These are phyloP conservation scores for Nanger granti DNA, from an alignment of 2,113 vertebrate species.

Conservation along the genomic window DNA sequence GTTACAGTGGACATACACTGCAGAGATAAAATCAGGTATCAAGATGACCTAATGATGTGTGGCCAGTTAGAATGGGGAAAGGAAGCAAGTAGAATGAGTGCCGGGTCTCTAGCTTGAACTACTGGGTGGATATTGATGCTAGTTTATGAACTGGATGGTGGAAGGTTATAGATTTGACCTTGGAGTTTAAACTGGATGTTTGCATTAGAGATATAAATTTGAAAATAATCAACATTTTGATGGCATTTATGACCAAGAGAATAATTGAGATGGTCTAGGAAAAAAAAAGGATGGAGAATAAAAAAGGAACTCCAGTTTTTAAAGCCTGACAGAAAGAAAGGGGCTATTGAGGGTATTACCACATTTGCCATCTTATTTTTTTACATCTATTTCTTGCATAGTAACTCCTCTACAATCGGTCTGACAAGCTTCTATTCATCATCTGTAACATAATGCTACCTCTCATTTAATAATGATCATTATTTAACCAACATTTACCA, in stretches of 20 bases:
- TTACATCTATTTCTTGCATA: neutral
- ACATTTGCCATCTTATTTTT: neutral
- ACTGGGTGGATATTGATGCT: neutral
- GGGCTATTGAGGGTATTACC: neutral
- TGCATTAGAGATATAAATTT: neutral
- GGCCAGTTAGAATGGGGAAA: neutral
- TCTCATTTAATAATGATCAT: neutral
- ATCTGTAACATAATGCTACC: neutral
- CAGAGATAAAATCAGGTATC: neutral
- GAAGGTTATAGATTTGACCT: neutral
- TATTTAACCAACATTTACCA: constrained; percentile 26
- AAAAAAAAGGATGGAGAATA: neutral
- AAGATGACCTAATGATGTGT: neutral
- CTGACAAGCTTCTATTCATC: neutral
- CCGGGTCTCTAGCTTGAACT: neutral
- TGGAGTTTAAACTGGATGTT: neutral
- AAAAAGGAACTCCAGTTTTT: neutral
- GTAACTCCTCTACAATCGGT: neutral
- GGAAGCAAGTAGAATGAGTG: neutral
- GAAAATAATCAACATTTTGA: neutral
- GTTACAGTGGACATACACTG: neutral
- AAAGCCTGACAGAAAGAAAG: constrained; percentile 16
- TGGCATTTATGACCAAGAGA: neutral
- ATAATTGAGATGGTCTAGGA: neutral
- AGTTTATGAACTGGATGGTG: neutral